A percentile compares a stretch with the other conserved stretches of the same genome.
Conservation (phyloP, 1,140 invertebrate genomes). For the Teleogryllus occipitalis region DNA sequence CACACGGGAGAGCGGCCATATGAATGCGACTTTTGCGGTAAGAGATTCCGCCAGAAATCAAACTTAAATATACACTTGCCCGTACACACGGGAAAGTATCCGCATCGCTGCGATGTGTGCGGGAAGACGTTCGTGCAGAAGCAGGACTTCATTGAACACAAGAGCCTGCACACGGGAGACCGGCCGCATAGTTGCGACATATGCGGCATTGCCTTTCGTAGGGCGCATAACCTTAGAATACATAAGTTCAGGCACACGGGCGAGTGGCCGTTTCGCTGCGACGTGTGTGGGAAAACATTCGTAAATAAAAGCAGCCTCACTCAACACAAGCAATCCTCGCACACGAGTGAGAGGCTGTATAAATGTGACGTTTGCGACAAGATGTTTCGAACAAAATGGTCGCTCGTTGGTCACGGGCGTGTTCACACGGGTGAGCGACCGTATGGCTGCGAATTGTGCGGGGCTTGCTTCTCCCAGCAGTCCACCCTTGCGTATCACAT, state of each 20-base stretch:
- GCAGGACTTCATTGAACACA: not conserved
- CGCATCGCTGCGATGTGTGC: not conserved
- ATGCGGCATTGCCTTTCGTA: not conserved
- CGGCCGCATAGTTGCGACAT: not conserved
- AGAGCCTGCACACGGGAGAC: not conserved
- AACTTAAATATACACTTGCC: not conserved
- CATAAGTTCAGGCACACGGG: not conserved
- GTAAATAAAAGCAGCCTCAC: not conserved
- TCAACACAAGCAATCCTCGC: not conserved
- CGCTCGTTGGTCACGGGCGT: constrained; percentile 39
- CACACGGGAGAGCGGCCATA: constrained; percentile 6
- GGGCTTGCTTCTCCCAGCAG: constrained; percentile 19
- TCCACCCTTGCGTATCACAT: not conserved
- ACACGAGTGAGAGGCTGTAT: not conserved
- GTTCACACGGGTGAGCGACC: constrained; percentile 42
- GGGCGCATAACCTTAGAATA: not conserved
- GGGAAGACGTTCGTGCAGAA: not conserved
- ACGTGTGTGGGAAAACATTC: constrained; percentile 3
- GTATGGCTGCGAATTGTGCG: constrained; percentile 32
- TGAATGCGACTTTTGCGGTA: not conserved
- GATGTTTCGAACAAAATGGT: too few relatives aligned
- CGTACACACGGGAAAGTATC: not conserved
- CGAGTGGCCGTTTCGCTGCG: not conserved
- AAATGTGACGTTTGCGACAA: constrained; percentile 9
- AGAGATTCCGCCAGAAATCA: not conserved